These are phyloP conservation scores for Morinoia aosen DNA, from an alignment of 2,888 invertebrate genomes.

Conservation along the genomic window DNA sequence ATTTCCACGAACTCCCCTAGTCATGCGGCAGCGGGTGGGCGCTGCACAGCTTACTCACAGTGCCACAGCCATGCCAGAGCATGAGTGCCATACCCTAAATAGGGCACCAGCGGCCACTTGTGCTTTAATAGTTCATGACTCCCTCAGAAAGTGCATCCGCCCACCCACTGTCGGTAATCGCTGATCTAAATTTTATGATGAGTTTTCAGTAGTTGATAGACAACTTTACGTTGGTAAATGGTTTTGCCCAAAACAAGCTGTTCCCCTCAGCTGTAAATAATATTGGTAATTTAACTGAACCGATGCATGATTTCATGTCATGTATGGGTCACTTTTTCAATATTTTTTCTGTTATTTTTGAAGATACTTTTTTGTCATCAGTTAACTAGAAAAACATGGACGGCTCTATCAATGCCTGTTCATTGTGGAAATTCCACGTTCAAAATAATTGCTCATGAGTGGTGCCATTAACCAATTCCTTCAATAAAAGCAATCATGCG, in stretches of 20 bases:
- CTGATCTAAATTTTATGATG: not conserved
- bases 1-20: not conserved
- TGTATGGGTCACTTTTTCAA: not conserved
- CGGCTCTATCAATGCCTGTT: too few relatives aligned
- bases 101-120: not conserved
- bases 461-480: not conserved
- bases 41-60: not conserved
- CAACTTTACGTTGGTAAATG: too few relatives aligned
- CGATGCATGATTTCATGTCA: not conserved
- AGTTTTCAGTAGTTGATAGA: too few relatives aligned
- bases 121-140: not conserved
- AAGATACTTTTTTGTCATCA: not conserved
- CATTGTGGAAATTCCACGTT: too few relatives aligned
- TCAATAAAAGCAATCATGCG: not conserved
- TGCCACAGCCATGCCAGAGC: not conserved
- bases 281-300: not conserved
- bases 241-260: not conserved
- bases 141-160: not conserved
- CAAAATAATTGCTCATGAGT: not conserved
- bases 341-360: not conserved
- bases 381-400: too few relatives aligned
- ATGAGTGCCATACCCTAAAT: not conserved
- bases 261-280: not conserved
- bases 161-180: not conserved
- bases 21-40: not conserved